Conservation (phyloP, 2,888 invertebrate genomes). For the Torymus texanus region DNA sequence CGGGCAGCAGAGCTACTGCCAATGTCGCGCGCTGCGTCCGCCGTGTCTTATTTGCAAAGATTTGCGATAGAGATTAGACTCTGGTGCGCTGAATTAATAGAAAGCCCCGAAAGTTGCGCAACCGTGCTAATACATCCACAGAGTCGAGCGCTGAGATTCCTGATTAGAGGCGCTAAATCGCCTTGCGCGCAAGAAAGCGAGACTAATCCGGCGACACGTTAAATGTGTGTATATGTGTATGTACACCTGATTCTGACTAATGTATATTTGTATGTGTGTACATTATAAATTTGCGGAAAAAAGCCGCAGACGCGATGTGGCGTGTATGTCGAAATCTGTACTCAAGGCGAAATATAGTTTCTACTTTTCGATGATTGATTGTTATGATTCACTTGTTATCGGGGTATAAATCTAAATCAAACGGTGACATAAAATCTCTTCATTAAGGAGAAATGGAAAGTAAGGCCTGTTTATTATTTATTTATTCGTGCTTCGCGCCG, state of each 20-base stretch:
- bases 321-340: no score
- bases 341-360: neutral
- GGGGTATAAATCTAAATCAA: slow-evolving; percentile 11
- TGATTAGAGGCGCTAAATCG: slow-evolving; percentile 5
- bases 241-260: neutral
- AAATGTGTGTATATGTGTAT: neutral
- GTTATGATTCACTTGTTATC: neutral
- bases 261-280: neutral
- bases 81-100: slow-evolving; percentile 62
- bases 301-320: no score
- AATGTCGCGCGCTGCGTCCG: slow-evolving; percentile 61
- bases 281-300: no score
- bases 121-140: neutral
- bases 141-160: slow-evolving; percentile 13
- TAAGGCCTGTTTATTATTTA: slow-evolving; percentile 1
- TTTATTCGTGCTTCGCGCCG: neutral
- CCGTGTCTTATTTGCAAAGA: slow-evolving; percentile 48
- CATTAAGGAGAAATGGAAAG: slow-evolving; percentile 18
- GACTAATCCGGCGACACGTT: slow-evolving; percentile 8
- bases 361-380: slow-evolving; percentile 8
- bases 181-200: slow-evolving; percentile 14
- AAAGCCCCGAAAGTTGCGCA: slow-evolving; percentile 53
- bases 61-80: slow-evolving; percentile 64
- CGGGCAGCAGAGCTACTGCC: slow-evolving; percentile 53
- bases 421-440: slow-evolving; percentile 13